Percentiles rank a stretch among this genome's conserved stretches.
Conservation (phyloP, 2,113 vertebrate genomes). For the Silurus glanis region DNA sequence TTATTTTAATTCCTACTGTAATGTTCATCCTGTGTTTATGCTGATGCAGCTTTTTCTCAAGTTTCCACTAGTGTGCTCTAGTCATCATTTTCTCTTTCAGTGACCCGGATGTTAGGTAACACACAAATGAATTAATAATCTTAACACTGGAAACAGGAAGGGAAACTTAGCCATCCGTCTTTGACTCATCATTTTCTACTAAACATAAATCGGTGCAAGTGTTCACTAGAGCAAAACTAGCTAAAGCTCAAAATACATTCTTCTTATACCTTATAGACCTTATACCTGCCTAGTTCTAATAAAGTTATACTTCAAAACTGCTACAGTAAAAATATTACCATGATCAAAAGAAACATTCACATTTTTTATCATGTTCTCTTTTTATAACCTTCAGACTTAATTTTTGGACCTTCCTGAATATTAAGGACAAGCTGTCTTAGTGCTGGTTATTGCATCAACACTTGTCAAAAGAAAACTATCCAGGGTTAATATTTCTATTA, state of each 20-base stretch:
- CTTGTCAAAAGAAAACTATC: conserved; percentile 11
- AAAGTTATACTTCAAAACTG: neutral
- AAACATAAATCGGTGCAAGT: neutral
- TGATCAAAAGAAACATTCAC: neutral
- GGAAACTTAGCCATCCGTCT: conserved; percentile 3
- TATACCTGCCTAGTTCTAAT: neutral
- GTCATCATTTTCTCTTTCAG: conserved; percentile 11
- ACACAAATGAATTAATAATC: conserved; percentile 37
- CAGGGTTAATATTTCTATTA: conserved; percentile 53
- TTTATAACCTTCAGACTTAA: neutral
- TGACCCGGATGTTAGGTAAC: conserved; percentile 30
- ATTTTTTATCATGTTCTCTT: neutral
- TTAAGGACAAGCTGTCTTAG: neutral
- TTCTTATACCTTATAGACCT: neutral
- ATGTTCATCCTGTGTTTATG: conserved; percentile 29
- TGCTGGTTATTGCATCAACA: neutral
- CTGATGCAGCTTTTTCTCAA: conserved; percentile 41
- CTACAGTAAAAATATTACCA: neutral
- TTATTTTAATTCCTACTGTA: neutral
- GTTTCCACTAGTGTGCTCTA: conserved; percentile 31
- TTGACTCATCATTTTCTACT: neutral
- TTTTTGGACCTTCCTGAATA: neutral
- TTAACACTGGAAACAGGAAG: conserved; percentile 41
- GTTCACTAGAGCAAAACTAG: conserved; percentile 7
- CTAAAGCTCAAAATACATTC: conserved; percentile 2